phyloP scores from a whole-genome alignment of 1,140 invertebrate genomes.

The Radopholus similis region DNA sequence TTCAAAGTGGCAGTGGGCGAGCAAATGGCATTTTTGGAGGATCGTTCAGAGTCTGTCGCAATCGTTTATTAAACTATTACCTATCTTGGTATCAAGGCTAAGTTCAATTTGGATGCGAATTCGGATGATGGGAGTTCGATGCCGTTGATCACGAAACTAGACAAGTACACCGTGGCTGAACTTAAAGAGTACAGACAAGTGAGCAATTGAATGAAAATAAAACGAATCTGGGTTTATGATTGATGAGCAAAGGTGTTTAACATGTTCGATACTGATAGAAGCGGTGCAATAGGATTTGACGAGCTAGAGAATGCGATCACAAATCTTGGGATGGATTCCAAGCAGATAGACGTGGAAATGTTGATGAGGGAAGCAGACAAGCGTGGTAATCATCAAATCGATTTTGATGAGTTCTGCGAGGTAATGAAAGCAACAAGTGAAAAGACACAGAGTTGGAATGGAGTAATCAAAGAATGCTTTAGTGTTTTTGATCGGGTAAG shows the following conservation, averaged over 20 bases:
- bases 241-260: constrained; percentile 45
- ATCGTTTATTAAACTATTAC: neutral
- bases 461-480: constrained; percentile 56
- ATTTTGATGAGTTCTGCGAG: constrained; percentile 56
- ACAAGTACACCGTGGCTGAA: constrained; percentile 54
- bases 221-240: neutral
- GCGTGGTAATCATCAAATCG: constrained; percentile 58
- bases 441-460: constrained; percentile 57
- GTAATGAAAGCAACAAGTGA: constrained; percentile 57
- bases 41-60: constrained; percentile 2
- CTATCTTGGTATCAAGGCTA: too few species aligned
- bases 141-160: constrained; percentile 45
- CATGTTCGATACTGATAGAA: constrained; percentile 57
- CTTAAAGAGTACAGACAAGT: constrained; percentile 50
- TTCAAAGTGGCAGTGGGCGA: neutral
- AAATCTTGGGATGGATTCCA: constrained; percentile 52
- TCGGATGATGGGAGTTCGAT: constrained; percentile 27
- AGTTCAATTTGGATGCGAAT: constrained; percentile 11
- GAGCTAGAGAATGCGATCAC: constrained; percentile 57
- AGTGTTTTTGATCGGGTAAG: constrained; percentile 54
- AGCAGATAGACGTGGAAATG: constrained; percentile 45
- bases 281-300: constrained; percentile 55
- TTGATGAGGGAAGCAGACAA: constrained; percentile 52
- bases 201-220: neutral
- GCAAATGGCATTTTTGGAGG: constrained; percentile 14